Evolutionary conservation across 2,888 invertebrate genomes (phyloP), one percentile per base, ranked within the genome.

Genomic region (Erebia epiphron): DNA sequence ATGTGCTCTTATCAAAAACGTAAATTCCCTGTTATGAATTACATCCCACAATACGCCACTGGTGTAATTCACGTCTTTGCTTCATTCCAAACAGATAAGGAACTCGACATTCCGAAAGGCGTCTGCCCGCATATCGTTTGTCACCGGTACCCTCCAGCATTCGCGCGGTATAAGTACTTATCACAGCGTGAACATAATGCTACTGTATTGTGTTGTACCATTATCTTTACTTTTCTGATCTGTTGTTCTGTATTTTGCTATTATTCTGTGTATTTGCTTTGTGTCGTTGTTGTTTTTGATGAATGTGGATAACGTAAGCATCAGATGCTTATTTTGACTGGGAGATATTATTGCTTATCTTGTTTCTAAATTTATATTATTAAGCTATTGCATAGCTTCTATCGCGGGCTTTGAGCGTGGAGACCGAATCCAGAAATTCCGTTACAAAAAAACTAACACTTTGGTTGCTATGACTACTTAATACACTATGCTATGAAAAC

Each of bases 111-210:
- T 70, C 70, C 50, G 52, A 70, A 66, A 70, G 70, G 83, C 85
- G 84, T 86, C 89, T 87, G 90, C 90, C 89, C 90, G 90, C 85
- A 85, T 82, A 83, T 92, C 90, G 89, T 92, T 92, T 92, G 90
- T 91, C 90, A 91, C 86, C 52, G 67, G 61, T 61, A 84, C 81
- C 83, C 78, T 78, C 79, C 79, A 79, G 76, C 74, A 77, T 78
- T 82, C 80, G 70, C 72, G 67, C 50, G 52, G 68, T 7, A 13
- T 43, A 43, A 10, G 43, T 66, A 74, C 70, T 74, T 74, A 74
- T 74, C 72, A 70, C 72, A 50, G 56, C 60, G 79, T 41, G 72
- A 68, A 58, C 63, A 67, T 70, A 70, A 67, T 71, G 66, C 68
- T 70, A 66, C 70, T 63, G 72, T 72, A 72, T 72, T 73, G 72